Conservation (phyloP, 1,140 invertebrate genomes). For the Diplogasteroides magnus region DNA sequence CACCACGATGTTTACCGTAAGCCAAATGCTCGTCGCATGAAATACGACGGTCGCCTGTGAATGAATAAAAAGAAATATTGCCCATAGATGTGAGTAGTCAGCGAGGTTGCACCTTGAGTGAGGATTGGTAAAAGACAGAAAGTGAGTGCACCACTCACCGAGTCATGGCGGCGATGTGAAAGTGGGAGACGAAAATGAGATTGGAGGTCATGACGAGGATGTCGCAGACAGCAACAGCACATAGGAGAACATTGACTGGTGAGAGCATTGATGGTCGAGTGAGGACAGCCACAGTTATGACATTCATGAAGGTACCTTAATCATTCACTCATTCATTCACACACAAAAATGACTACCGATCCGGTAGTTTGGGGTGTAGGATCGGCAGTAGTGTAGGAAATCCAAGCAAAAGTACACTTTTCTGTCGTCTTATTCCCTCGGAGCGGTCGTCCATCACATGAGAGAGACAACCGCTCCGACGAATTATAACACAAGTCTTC, state of each 20-base stretch:
- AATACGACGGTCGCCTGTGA: conserved; percentile 50
- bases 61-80: conserved; percentile 47
- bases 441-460: too few relatives aligned
- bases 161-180: conserved; percentile 39
- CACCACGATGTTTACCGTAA: conserved; percentile 32
- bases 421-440: too few relatives aligned
- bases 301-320: conserved; percentile 72
- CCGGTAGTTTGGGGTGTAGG: too few relatives aligned
- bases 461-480: too few relatives aligned
- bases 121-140: neutral
- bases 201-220: conserved; percentile 52
- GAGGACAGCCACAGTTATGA: conserved; percentile 79
- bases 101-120: conserved; percentile 21
- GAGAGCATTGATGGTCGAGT: conserved; percentile 63
- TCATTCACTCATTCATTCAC: too few relatives aligned
- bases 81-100: conserved; percentile 35
- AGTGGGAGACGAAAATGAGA: conserved; percentile 50
- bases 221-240: conserved; percentile 51
- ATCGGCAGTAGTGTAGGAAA: too few relatives aligned
- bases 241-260: conserved; percentile 49
- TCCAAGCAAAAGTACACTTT: too few relatives aligned
- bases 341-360: too few relatives aligned
- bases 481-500: too few relatives aligned
- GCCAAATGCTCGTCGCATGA: conserved; percentile 51
- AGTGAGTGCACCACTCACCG: conserved; percentile 16